These are phyloP conservation scores for Orcinus orca DNA, from an alignment of 2,113 vertebrate species.

Conservation along the genomic window DNA sequence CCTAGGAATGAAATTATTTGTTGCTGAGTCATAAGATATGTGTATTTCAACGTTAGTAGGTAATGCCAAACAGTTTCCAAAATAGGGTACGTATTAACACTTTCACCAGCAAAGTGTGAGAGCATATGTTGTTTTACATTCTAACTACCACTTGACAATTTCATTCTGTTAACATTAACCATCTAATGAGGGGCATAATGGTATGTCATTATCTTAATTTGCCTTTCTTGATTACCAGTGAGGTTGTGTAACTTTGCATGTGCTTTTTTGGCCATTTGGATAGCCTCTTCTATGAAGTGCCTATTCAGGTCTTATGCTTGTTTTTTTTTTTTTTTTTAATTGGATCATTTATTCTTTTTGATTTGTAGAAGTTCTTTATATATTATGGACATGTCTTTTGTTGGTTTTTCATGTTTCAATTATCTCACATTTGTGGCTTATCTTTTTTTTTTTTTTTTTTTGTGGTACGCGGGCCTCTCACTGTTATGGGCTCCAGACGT, in stretches of 20 bases:
- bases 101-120: background rate
- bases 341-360: background rate
- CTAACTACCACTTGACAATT: background rate
- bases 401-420: background rate
- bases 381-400: background rate
- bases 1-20: background rate
- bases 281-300: background rate
- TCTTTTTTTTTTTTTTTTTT: background rate
- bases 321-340: background rate
- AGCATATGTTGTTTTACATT: background rate
- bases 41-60: background rate
- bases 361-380: background rate
- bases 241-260: background rate
- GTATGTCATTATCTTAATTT: background rate
- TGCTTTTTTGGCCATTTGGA: background rate
- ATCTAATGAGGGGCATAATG: background rate
- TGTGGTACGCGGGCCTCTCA: no score
- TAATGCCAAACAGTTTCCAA: background rate
- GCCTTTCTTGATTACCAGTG: background rate
- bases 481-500: no score
- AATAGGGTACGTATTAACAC: background rate
- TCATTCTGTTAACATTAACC: background rate
- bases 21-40: background rate
- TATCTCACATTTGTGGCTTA: background rate
- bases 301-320: background rate